Base-by-base conservation (phyloP, 2,888 invertebrate species). In the Scaptomyza cyrtandrae region DNA sequence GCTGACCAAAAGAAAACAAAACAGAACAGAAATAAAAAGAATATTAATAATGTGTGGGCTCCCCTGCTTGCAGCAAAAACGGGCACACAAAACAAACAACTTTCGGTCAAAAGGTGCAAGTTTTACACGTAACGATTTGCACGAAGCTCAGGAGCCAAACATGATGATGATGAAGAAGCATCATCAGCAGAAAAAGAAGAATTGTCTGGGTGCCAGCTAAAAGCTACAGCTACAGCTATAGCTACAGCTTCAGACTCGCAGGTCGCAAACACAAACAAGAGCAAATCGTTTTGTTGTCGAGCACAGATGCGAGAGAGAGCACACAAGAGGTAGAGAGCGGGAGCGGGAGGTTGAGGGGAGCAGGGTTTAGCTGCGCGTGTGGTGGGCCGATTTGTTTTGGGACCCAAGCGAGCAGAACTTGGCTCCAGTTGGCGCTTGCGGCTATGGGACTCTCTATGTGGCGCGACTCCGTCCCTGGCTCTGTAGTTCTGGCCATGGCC, bases 111-210 rank as follows among this genome's bases (percentile, higher is more conserved):
- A 85, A 86, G 86, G 85, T 85, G 86, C 88, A 88, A 88, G 79
- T 86, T 87, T 87, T 86, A 86, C 87, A 86, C 83, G 75, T 85
- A 88, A 80, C 82, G 86, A 86, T 87, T 88, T 86, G 86, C 86
- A 87, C 85, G 84, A 78, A 68, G 74, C 58, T 49, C 54, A 53
- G 50, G 33, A 48, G 37, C 54, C 45, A 14, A 46, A 31, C 24
- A 24, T 33, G 44, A 11, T 37, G 46, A 50, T 33, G 65, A 13
- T 14, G 54, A 14, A 48, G 49, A 19, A 54, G 58, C 48, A 50
- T 6, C 19, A 43, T 35, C 10, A 43, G 41, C 9, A 39, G 49
- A 5, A 39, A 31, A 7, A 33, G 43, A 5, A 48, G 56, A 29
- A 46, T 39, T 16, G 31, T 24, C 29, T 49, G 49, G 46, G 13